Base-by-base conservation (phyloP, 1,140 invertebrate species). In the Caenorhabditis latens region DNA sequence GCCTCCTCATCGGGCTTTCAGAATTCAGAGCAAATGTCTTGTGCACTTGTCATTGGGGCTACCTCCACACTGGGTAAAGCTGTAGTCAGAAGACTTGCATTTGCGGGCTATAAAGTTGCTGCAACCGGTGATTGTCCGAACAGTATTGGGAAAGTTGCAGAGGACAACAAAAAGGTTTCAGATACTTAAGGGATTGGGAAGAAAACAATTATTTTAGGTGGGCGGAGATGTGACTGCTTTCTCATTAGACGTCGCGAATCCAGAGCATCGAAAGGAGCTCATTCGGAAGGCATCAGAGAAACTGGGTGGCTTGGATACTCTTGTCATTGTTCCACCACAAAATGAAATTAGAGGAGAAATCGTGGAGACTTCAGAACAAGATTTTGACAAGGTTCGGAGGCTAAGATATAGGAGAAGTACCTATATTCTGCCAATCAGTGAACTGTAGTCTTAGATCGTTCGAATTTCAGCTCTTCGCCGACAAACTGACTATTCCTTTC, bases 61-160 rank as follows among this genome's bases (percentile, higher is more conserved):
- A 84, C 67, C 4, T 71, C 75, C 9, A 46, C 79, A 43, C 75
- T 86, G 50, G 86, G 86, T 40, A 48, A 65, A 50, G 86, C 86
- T 7, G 43, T 86, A 46, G 86, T 86, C 21, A 24, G 82, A 43
- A 48, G 86, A 21, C 86, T 86, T 11, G 86, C 86, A 4, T 86
- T 86, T 53, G 79, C 86, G 32, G 86, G 86, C 46, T 55, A 65
- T 46, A 86, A 83, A 40, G 86, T 86, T 5, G 86, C 86, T 19
- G 86, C 65, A 14, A 79, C 71, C 14, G 86, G 46, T 16, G 43
- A 40, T 11, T 86, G 86, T 42, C 48, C 48, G 19, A 75, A 58
- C 32, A 63, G 65, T 24, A 61, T 84, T 3, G 55, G 50, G 24
- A 63, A 71, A n/a, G 55, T 86, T 9, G 86, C 86, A 6, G 75